phyloP scores from a whole-genome alignment of 64 coral and sea anemone species.

The Dendrophyllia cribrosa region DNA sequence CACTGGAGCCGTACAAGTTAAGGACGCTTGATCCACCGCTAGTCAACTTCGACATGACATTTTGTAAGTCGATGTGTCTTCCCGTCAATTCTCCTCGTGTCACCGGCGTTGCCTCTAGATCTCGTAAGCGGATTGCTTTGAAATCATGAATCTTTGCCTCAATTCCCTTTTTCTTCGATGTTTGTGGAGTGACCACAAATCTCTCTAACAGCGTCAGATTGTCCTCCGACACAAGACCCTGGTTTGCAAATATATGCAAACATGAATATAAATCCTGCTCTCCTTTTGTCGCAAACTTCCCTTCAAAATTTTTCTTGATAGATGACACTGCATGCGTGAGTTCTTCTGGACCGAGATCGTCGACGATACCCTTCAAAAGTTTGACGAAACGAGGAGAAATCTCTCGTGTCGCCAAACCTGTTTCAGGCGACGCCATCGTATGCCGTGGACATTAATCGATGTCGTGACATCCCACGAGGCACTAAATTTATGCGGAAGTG shows the following conservation, averaged over 20 bases:
- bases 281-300: background rate
- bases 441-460: background rate
- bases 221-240: constrained; percentile 26
- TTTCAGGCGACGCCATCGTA: background rate
- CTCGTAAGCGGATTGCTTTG: background rate
- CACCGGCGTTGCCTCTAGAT: background rate
- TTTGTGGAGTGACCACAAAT: constrained; percentile 25
- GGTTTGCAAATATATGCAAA: constrained; percentile 10
- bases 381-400: constrained; percentile 37
- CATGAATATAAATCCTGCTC: constrained; percentile 32
- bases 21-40: constrained; percentile 7
- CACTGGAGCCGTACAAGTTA: constrained; percentile 29
- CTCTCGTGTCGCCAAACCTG: background rate
- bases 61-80: constrained; percentile 6
- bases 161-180: constrained; percentile 14
- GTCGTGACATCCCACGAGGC: background rate
- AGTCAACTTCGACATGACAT: background rate
- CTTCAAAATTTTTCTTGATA: constrained; percentile 25
- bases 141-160: constrained; percentile 21
- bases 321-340: constrained; percentile 17
- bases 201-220: constrained; percentile 35
- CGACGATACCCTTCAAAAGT: background rate
- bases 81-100: background rate
- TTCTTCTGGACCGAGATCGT: background rate
- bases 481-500: background rate